Evolutionary conservation across 2,797 vertebrate species (phyloP), one percentile per base, ranked within the genome.

Genomic region (Xenopus petersii): DNA sequence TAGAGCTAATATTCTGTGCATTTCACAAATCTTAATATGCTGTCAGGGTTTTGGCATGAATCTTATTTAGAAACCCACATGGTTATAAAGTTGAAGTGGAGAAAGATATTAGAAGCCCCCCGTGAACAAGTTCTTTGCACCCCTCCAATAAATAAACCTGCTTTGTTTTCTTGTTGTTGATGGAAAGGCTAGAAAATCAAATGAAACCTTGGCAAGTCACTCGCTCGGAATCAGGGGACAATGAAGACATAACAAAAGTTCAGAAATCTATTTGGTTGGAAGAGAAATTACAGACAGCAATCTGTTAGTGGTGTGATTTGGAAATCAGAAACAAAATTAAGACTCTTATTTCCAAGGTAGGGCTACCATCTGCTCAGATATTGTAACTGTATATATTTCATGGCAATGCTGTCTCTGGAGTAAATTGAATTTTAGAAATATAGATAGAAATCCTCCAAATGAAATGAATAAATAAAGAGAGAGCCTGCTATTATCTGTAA

Each of bases 301-400:
- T 79, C 76, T 74, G 76, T 65, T 59, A n/a, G 66, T 66, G 67
- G 55, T 79, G 69, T 58, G 60, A 69, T 78, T 78, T 68, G 75
- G 47, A 73, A 67, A 64, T 72, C 61, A 69, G 70, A 72, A 68
- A 73, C 64, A 77, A 73, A 78, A 78, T 73, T 73, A 79, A 66
- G 58, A 78, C 64, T 78, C 68, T 69, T 42, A 78, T 78, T 73
- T 73, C 59, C 75, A 78, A 68, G 64, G 61, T 26, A 70, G 76
- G 54, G 48, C 63, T 70, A 66, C 71, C 76, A 74, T 79, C 76
- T 74, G 76, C 67, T 79, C 71, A 46, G 56, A 56, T 54, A 60
- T 63, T 64, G 54, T 56, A 59, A 64, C 65, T 59, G 64, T 70
- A 74, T 42, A 42, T 42, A 79, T 79, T 70, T 74, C 46, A 69